Base-by-base conservation (phyloP, 2,797 vertebrate species). In the Protonibea diacanthus region DNA sequence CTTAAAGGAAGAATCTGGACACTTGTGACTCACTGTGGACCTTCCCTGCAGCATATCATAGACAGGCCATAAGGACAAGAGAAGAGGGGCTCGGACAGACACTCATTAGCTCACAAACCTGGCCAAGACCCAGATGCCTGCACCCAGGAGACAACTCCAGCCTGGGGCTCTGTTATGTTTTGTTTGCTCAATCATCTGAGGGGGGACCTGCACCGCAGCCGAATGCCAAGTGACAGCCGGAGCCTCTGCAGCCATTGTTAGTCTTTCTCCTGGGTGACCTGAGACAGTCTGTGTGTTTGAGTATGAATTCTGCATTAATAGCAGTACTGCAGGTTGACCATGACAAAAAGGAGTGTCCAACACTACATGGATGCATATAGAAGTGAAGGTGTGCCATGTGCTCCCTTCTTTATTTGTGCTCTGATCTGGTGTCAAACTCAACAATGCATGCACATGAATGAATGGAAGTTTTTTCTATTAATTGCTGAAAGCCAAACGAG, bases 31-130 rank as follows among this genome's bases (percentile, higher is more conserved):
- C 20, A 20, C 56, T 27, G 42, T 21, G 15, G 44, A 65, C 10
- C 29, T 5, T 23, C 3, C 20, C 40, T 62, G 12, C 49, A 27
- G 47, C 57, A 47, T 33, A 33, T 49, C 21, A n/a, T 17, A n/a
- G 17, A 15, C 7, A 40, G 12, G 23, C 21, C 18, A 21, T 23
- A 56, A 40, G 15, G 14, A 70, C 20, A 4, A 42, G 18, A 23
- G 25, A 52, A 3, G 25, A n/a, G 38, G 21, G 27, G 33, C 42
- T 33, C 17, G 13, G 2, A 17, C 18, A 52, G 40, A 66, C 18
- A 21, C n/a, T 40, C 61, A 66, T 57, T 70, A 42, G 25, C 17
- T 52, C 49, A 64, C 27, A 71, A 21, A 62, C 20, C 17, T 72
- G 60, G 25, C 60, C 23, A 15, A 23, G 21, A 29, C 11, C 9